phyloP scores from a whole-genome alignment of 1,140 invertebrate species.

The Xylocopa sonorina region DNA sequence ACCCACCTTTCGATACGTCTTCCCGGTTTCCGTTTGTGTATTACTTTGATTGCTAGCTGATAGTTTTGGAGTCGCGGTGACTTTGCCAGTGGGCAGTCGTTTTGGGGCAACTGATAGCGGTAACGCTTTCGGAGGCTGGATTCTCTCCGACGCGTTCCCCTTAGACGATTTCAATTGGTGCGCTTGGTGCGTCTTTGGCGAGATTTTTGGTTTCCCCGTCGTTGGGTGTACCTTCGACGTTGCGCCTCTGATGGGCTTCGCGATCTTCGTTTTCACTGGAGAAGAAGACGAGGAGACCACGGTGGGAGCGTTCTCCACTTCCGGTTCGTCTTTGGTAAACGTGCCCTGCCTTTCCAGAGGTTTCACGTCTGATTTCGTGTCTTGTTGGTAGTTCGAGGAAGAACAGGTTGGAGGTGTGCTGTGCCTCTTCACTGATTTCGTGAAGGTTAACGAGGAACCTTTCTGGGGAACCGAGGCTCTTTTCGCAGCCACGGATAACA shows the following conservation, averaged over 20 bases:
- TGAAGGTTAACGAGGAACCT: constrained; percentile 59
- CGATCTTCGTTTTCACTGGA: constrained; percentile 74
- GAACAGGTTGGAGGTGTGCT: constrained; percentile 69
- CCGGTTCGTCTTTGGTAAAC: constrained; percentile 91
- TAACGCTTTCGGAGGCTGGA: constrained; percentile 73
- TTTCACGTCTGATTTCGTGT: constrained; percentile 64
- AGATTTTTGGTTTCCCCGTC: constrained; percentile 65
- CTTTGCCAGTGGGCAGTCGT: constrained; percentile 62
- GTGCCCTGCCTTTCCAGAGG: constrained; percentile 91
- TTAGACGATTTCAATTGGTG: constrained; percentile 73
- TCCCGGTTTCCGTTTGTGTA: constrained; percentile 49
- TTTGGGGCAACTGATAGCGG: constrained; percentile 80
- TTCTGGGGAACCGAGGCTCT: constrained; percentile 74
- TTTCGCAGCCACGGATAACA: constrained; percentile 50
- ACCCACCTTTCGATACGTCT: constrained; percentile 64
- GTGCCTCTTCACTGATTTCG: constrained; percentile 71
- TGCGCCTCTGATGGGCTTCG: constrained; percentile 68
- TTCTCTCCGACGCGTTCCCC: constrained; percentile 74
- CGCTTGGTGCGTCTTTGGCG: constrained; percentile 62
- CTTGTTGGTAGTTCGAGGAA: constrained; percentile 46
- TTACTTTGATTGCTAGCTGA: constrained; percentile 29
- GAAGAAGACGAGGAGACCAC: constrained; percentile 70
- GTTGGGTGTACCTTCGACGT: constrained; percentile 60
- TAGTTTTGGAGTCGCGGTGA: constrained; percentile 41
- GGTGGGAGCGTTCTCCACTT: constrained; percentile 78